phyloP scores from a whole-genome alignment of 2,113 vertebrate genomes.

The Burhinus bistriatus region DNA sequence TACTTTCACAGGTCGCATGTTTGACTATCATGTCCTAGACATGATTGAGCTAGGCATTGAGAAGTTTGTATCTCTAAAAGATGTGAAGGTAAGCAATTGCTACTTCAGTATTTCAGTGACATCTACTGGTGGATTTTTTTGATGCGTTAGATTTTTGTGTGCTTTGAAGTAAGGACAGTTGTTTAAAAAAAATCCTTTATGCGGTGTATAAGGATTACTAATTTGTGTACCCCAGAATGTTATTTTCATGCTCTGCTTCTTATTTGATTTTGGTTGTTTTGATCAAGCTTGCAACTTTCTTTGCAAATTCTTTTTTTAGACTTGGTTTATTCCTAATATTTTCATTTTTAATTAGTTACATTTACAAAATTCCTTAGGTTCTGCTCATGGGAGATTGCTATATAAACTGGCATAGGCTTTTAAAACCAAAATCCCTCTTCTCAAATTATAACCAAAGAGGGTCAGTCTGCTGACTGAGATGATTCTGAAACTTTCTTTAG shows the following conservation, averaged over 20 bases:
- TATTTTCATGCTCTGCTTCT: not conserved
- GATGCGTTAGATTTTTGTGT: not conserved
- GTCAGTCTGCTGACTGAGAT: not conserved
- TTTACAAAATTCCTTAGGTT: not conserved
- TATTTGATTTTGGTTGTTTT: not conserved
- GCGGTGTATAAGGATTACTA: not conserved
- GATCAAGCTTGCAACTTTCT: not conserved
- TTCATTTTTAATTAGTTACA: not conserved
- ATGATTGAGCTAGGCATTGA: slow-evolving; percentile 96
- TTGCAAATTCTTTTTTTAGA: not conserved
- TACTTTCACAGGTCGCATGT: slow-evolving; percentile 85
- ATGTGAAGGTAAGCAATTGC: slow-evolving; percentile 84
- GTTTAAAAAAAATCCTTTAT: not conserved
- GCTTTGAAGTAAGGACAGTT: not conserved
- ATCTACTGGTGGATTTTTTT: slow-evolving; percentile 17
- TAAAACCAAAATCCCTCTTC: not conserved
- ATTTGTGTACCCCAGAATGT: not conserved
- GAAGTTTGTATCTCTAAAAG: slow-evolving; percentile 85
- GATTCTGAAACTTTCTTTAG: not conserved
- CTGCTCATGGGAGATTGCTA: not conserved
- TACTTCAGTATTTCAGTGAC: not conserved
- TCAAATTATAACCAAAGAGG: not conserved
- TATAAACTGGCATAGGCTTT: not conserved
- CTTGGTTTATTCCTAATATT: not conserved
- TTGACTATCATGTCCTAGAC: slow-evolving; percentile 93